A percentile compares a stretch with the other conserved stretches of the same genome.
Conservation (phyloP, 2,797 vertebrate genomes). For the Decapterus maruadsi region DNA sequence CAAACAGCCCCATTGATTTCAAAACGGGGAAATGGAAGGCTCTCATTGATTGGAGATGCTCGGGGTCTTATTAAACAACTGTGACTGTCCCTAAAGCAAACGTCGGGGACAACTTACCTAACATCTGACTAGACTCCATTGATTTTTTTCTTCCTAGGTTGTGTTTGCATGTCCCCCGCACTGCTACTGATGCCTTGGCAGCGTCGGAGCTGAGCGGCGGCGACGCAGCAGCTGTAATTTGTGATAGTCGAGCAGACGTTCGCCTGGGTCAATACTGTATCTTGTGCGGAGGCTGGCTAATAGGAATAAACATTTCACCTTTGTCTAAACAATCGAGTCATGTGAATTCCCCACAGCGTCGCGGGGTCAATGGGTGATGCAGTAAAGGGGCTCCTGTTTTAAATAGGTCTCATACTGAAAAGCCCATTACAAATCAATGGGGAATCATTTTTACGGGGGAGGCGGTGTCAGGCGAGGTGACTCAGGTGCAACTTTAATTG, state of each 20-base stretch:
- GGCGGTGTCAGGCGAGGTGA: conserved; percentile 48
- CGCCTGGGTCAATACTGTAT: conserved; percentile 79
- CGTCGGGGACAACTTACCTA: conserved; percentile 82
- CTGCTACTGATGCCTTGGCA: conserved; percentile 53
- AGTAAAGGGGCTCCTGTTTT: conserved; percentile 53
- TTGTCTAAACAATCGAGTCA: conserved; percentile 84
- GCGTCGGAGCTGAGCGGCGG: conserved; percentile 48
- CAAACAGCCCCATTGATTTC: conserved; percentile 83
- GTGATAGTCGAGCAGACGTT: conserved; percentile 78
- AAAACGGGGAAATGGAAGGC: conserved; percentile 75
- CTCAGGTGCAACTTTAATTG: conserved; percentile 80
- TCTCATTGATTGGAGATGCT: conserved; percentile 85
- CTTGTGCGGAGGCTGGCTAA: conserved; percentile 77
- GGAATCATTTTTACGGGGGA: conserved; percentile 54
- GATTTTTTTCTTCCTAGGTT: conserved; percentile 77
- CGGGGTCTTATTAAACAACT: conserved; percentile 88
- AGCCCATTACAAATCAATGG: conserved; percentile 66
- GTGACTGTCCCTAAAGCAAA: conserved; percentile 82
- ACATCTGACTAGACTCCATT: conserved; percentile 85
- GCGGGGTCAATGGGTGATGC: conserved; percentile 75
- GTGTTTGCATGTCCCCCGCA: conserved; percentile 77
- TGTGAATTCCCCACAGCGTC: conserved; percentile 72
- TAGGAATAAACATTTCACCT: conserved; percentile 88
- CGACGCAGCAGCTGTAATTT: conserved; percentile 76
- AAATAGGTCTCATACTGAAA: conserved; percentile 69